Conservation (phyloP, 2,797 vertebrate species). For the Gorsachius magnificus region DNA sequence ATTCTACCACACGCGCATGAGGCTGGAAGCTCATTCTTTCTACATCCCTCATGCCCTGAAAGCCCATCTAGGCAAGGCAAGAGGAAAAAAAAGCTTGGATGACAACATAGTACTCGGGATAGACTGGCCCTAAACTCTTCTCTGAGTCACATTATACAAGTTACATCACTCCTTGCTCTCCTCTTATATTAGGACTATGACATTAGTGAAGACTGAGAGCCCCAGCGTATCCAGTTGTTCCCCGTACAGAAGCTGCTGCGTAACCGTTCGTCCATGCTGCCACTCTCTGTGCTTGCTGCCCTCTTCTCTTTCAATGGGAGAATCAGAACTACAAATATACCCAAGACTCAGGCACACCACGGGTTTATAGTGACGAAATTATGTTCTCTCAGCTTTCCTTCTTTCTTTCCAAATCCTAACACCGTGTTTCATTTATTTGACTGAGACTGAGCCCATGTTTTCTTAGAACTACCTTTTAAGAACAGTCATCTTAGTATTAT, state of each 20-base stretch:
- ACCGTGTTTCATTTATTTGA: background rate
- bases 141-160: background rate
- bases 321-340: background rate
- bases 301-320: background rate
- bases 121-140: background rate
- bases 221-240: background rate
- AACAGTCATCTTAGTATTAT: background rate
- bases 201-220: background rate
- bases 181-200: background rate
- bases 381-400: background rate
- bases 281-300: background rate
- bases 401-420: background rate
- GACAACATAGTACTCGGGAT: accelerated
- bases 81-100: background rate
- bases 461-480: background rate
- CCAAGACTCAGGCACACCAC: background rate
- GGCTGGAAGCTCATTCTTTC: background rate
- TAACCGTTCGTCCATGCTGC: background rate
- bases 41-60: background rate
- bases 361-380: background rate
- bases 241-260: background rate
- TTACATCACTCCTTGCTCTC: background rate
- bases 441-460: background rate
- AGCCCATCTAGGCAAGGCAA: background rate
- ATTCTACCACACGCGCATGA: background rate